phyloP scores from a whole-genome alignment of 2,888 invertebrate species.

The Saturnia japonica region DNA sequence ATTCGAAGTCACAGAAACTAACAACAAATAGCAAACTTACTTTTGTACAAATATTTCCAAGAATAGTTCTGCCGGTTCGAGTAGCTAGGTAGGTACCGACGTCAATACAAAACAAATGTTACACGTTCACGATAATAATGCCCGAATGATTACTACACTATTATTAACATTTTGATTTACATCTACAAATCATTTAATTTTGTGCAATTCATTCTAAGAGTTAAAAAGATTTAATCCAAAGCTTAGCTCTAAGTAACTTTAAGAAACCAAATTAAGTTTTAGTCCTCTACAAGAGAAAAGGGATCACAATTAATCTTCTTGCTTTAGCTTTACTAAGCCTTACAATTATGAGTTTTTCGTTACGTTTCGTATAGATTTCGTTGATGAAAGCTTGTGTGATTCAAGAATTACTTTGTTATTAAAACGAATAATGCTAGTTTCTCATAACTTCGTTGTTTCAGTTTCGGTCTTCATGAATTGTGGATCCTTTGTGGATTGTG shows the following conservation, averaged over 20 bases:
- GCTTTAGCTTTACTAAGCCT: constrained; percentile 54
- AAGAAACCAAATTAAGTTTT: constrained; percentile 74
- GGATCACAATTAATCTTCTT: constrained; percentile 72
- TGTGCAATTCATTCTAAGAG: constrained; percentile 32
- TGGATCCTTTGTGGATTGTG: not conserved
- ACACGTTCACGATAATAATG: not conserved
- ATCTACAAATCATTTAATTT: constrained; percentile 27
- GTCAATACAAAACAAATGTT: not conserved
- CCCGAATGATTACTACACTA: not conserved
- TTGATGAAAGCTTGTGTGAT: constrained; percentile 4
- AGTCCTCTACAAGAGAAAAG: constrained; percentile 60
- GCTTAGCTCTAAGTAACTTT: constrained; percentile 63
- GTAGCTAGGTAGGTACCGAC: no score
- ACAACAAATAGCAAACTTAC: not conserved
- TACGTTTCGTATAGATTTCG: constrained; percentile 18
- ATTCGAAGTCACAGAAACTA: not conserved
- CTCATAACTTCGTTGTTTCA: not conserved
- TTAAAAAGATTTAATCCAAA: constrained; percentile 58
- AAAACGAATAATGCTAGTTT: not conserved
- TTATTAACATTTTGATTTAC: constrained; percentile 7
- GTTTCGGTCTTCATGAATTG: not conserved
- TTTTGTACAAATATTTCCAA: not conserved
- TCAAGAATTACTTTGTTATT: not conserved
- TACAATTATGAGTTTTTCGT: constrained; percentile 43
- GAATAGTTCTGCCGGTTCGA: not conserved